These are phyloP conservation scores for Drosophila meridiana DNA, from an alignment of 2,888 invertebrate genomes.

Conservation along the genomic window DNA sequence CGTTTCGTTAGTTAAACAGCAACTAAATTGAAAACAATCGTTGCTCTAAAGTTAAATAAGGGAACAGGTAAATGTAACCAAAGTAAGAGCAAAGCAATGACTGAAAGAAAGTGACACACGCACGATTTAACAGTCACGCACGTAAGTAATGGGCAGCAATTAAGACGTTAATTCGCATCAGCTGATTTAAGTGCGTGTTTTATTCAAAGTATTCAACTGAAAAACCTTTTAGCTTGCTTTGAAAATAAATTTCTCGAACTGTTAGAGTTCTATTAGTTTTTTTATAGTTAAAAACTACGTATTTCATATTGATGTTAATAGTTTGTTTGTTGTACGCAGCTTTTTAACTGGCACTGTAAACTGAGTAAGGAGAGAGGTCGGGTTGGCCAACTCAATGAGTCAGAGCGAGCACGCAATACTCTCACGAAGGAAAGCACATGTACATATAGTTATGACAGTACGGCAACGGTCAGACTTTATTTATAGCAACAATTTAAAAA, in stretches of 20 bases:
- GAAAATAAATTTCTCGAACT: background rate
- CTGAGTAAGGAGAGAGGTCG: constrained; percentile 29
- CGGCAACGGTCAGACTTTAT: background rate
- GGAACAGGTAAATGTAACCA: constrained; percentile 61
- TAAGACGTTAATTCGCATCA: background rate
- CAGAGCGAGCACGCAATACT: constrained; percentile 45
- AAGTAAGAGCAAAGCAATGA: constrained; percentile 66
- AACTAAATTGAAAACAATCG: constrained; percentile 55
- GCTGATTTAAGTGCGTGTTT: background rate
- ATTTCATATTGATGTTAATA: background rate
- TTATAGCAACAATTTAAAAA: background rate
- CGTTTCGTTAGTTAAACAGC: constrained; percentile 51
- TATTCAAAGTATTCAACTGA: background rate
- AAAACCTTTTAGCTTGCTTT: background rate
- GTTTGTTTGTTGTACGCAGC: background rate
- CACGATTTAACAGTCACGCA: constrained; percentile 44
- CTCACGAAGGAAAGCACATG: constrained; percentile 16
- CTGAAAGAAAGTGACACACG: constrained; percentile 65
- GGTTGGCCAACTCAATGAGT: constrained; percentile 18
- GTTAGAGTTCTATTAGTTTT: background rate
- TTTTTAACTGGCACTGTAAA: constrained; percentile 33
- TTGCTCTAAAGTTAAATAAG: constrained; percentile 58
- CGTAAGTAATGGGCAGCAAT: constrained; percentile 23
- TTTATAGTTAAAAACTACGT: background rate
- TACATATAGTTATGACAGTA: constrained; percentile 5